Base-by-base conservation (phyloP, 2,113 vertebrate genomes). In the Strix uralensis region DNA sequence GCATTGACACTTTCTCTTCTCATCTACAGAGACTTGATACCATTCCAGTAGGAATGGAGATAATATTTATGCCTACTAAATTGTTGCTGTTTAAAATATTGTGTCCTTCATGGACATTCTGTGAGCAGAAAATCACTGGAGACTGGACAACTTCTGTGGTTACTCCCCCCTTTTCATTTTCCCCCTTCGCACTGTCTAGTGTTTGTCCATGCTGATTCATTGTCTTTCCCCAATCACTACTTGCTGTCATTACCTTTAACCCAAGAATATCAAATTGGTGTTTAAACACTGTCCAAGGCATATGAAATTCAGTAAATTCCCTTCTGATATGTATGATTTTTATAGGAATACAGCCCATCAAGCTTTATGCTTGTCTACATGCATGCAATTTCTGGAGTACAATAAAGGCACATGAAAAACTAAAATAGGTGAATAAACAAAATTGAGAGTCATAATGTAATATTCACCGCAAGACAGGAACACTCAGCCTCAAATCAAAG, bases 101-200 rank as follows among this genome's bases (percentile, higher is more conserved):
- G 27, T 27, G 6, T 11, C 14, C n/a, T 82, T 75, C 47, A 74
- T 19, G 52, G 5, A 10, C 2, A 7, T 36, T 62, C 42, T 75
- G 12, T 59, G 16, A 91, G 19, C 21, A 82, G 34, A 79, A 84
- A 78, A 36, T 26, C 13, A 21, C 1, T 55, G 72, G 51, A 75
- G 57, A 66, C 8, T 42, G 11, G 13, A 38, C 20, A 49, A 17
- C 15, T 54, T 73, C 25, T 46, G 38, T 52, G 9, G 5, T 59
- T 51, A 59, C 32, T 40, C 54, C 38, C 20, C 5, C 18, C 12
- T 81, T 74, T 79, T 59, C 59, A 22, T 4, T 29, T 58, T 34
- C 6, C 3, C 6, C 14, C 18, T 89, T 83, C 36, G 75, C 0
- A 0, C 2, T 58, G 46, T 34, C 16, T 26, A 27, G 8, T 23